These are phyloP conservation scores for Phalloptychus januarius DNA, from an alignment of 2,797 vertebrate genomes.

Conservation along the genomic window DNA sequence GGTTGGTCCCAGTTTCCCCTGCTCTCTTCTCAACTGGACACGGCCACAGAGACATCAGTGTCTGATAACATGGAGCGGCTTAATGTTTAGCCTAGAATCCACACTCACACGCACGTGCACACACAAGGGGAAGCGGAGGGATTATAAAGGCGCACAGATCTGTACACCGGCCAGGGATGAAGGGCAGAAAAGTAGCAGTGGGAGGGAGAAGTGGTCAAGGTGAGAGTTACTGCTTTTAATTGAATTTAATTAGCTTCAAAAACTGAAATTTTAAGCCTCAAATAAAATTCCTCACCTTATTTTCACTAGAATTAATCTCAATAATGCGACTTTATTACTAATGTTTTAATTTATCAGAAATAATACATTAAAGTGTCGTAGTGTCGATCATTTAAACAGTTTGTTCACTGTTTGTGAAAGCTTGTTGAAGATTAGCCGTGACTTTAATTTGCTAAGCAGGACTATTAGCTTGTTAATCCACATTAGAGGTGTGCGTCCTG, in stretches of 20 bases:
- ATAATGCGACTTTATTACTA: background rate
- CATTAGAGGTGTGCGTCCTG: constrained; percentile 21
- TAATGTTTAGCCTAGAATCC: constrained; percentile 81
- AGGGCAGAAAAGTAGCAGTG: constrained; percentile 41
- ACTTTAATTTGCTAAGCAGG: constrained; percentile 40
- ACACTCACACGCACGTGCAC: constrained; percentile 38
- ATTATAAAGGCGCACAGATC: constrained; percentile 59
- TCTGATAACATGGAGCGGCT: constrained; percentile 66
- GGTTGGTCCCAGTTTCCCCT: constrained; percentile 25
- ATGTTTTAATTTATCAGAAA: background rate
- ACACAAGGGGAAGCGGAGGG: constrained; percentile 50
- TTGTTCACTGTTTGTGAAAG: constrained; percentile 17
- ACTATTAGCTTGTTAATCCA: constrained; percentile 56
- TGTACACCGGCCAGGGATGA: constrained; percentile 67
- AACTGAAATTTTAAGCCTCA: background rate
- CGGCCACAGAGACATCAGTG: constrained; percentile 55
- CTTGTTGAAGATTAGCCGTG: constrained; percentile 21
- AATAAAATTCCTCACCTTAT: background rate
- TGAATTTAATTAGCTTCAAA: background rate
- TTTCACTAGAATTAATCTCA: background rate
- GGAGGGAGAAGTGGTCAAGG: constrained; percentile 38
- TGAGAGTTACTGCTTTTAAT: constrained; percentile 49
- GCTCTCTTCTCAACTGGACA: constrained; percentile 27
- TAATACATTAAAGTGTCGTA: background rate
- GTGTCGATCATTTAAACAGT: background rate